Percentiles rank a stretch among this genome's conserved stretches.
Conservation (phyloP, 2,888 invertebrate genomes). For the Shargacucullia verbasci region DNA sequence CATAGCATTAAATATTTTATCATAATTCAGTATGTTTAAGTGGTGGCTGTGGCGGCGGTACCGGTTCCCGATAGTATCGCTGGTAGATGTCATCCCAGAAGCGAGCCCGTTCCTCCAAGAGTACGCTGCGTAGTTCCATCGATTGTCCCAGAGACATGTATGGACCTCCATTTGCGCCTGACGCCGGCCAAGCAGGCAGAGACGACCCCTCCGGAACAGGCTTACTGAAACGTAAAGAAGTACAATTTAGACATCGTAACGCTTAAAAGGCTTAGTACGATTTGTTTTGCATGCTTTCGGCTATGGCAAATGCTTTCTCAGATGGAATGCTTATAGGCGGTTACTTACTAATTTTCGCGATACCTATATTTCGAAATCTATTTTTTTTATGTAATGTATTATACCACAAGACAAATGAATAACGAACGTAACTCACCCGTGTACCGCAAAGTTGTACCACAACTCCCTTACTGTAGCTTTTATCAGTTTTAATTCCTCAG, state of each 20-base stretch:
- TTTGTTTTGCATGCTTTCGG: too few relatives aligned
- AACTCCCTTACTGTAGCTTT: constrained; percentile 50
- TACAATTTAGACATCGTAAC: background rate
- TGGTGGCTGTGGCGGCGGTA: constrained; percentile 53
- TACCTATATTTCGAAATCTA: too few relatives aligned
- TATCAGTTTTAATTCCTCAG: constrained; percentile 51
- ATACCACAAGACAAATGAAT: too few relatives aligned
- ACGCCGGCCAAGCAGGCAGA: constrained; percentile 63
- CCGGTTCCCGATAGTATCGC: constrained; percentile 60
- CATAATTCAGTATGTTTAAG: constrained; percentile 23
- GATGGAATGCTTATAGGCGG: too few relatives aligned
- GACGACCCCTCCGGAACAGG: constrained; percentile 60
- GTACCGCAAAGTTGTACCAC: constrained; percentile 58
- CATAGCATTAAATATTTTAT: background rate
- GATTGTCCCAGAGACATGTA: constrained; percentile 62
- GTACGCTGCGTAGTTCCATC: constrained; percentile 52
- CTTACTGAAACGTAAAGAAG: constrained; percentile 52
- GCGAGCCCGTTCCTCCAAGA: constrained; percentile 52
- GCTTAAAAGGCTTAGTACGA: too few relatives aligned
- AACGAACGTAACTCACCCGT: constrained; percentile 55
- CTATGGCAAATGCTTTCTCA: too few relatives aligned
- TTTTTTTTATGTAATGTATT: too few relatives aligned
- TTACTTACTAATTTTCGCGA: too few relatives aligned
- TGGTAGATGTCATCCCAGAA: constrained; percentile 71
- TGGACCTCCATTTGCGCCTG: constrained; percentile 52